These are phyloP conservation scores for Orchesella cincta DNA, from an alignment of 1,140 invertebrate species.

Conservation along the genomic window DNA sequence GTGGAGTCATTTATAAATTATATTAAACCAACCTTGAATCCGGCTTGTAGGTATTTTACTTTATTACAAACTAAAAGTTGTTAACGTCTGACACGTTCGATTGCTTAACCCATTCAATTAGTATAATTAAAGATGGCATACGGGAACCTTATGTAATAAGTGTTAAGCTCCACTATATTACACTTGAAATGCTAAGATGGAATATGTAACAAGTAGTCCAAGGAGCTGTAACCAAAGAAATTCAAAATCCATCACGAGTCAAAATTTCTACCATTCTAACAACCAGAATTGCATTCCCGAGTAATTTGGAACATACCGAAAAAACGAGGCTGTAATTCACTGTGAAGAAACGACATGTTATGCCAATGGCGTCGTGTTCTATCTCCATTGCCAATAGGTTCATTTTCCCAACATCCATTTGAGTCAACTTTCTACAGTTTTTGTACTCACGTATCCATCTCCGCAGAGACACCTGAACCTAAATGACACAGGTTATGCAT, in stretches of 20 bases:
- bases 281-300: too few species aligned
- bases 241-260: background rate
- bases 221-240: background rate
- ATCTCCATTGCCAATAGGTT: background rate
- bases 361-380: background rate
- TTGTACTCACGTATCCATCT: background rate
- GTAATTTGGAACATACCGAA: constrained; percentile 1
- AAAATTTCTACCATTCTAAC: background rate
- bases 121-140: too few species aligned
- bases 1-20: too few species aligned
- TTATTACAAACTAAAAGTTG: too few species aligned
- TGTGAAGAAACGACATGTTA: background rate
- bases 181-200: background rate
- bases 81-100: too few species aligned
- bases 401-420: background rate
- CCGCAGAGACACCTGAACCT: background rate
- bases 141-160: too few species aligned
- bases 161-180: too few species aligned
- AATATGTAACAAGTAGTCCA: background rate
- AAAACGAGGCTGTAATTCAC: background rate
- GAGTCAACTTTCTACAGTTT: background rate
- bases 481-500: background rate
- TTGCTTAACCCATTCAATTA: too few species aligned
- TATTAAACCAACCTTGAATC: too few species aligned
- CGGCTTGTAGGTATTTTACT: too few species aligned